A percentile compares a stretch with the other conserved stretches of the same genome.
These are phyloP conservation scores for Halocaridina rubra DNA, from an alignment of 2,888 invertebrate species.

Conservation along the genomic window DNA sequence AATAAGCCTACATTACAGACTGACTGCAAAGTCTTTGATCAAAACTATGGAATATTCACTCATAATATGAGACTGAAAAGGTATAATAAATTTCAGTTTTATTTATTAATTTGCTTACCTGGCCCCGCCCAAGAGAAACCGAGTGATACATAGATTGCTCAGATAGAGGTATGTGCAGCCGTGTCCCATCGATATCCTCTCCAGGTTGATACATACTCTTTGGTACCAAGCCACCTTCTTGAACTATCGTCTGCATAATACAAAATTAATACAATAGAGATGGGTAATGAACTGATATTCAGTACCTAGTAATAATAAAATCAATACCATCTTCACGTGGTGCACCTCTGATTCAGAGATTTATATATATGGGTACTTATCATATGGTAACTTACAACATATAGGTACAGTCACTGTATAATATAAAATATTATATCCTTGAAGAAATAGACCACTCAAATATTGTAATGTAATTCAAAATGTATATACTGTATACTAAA, in stretches of 20 bases:
- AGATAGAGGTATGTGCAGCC: conserved; percentile 65
- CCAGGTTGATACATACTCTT: conserved; percentile 84
- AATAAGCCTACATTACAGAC: too few relatives aligned
- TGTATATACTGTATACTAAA: too few relatives aligned
- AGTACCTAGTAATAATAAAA: too few relatives aligned
- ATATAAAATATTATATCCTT: too few relatives aligned
- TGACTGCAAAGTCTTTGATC: too few relatives aligned
- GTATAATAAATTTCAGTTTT: too few relatives aligned
- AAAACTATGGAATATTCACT: too few relatives aligned
- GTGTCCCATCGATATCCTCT: conserved; percentile 67
- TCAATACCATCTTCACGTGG: neutral
- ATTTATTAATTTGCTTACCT: conserved; percentile 67
- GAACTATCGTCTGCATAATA: conserved; percentile 44
- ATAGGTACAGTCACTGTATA: too few relatives aligned
- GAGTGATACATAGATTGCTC: conserved; percentile 81
- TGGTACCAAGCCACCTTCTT: conserved; percentile 85
- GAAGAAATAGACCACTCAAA: too few relatives aligned
- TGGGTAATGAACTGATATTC: too few relatives aligned
- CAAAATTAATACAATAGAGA: neutral
- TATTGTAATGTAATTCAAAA: too few relatives aligned
- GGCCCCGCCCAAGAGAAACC: conserved; percentile 76
- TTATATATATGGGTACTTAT: neutral
- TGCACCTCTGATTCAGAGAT: neutral
- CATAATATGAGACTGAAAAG: too few relatives aligned
- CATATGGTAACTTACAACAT: neutral